A percentile compares a stretch with the other conserved stretches of the same genome.
These are phyloP conservation scores for Nothocercus nigrocapillus DNA, from an alignment of 2,113 vertebrate genomes.

Conservation along the genomic window DNA sequence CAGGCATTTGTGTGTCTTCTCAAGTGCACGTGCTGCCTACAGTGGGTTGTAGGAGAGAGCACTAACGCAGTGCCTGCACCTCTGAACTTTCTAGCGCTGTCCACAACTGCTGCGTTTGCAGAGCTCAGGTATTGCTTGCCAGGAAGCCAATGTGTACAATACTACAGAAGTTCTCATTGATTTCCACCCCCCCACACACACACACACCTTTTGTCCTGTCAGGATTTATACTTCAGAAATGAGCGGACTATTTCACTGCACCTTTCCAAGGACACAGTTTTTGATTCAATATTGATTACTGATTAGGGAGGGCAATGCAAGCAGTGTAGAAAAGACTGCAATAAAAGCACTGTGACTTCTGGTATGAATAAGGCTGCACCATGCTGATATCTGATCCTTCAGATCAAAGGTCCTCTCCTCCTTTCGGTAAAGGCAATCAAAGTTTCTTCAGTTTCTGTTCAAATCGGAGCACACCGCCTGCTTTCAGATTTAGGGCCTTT, in stretches of 20 bases:
- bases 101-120: not conserved
- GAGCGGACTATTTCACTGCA: not conserved
- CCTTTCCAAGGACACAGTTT: not conserved
- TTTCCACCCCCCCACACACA: no score
- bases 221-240: not conserved
- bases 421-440: not conserved
- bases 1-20: not conserved
- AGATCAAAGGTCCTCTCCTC: not conserved
- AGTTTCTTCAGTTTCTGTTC: not conserved
- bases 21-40: not conserved
- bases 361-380: not conserved
- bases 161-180: not conserved
- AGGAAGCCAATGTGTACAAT: not conserved
- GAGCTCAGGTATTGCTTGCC: not conserved
- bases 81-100: not conserved
- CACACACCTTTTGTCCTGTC: not conserved
- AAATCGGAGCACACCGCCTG: not conserved
- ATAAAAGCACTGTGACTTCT: not conserved
- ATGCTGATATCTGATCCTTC: fast-evolving
- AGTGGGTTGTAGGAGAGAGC: not conserved
- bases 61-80: not conserved
- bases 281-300: not conserved
- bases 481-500: not conserved
- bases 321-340: not conserved
- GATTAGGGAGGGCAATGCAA: not conserved